Evolutionary conservation across 2,113 vertebrate genomes (phyloP).

Genomic region (Rhabdomys dilectus): DNA sequence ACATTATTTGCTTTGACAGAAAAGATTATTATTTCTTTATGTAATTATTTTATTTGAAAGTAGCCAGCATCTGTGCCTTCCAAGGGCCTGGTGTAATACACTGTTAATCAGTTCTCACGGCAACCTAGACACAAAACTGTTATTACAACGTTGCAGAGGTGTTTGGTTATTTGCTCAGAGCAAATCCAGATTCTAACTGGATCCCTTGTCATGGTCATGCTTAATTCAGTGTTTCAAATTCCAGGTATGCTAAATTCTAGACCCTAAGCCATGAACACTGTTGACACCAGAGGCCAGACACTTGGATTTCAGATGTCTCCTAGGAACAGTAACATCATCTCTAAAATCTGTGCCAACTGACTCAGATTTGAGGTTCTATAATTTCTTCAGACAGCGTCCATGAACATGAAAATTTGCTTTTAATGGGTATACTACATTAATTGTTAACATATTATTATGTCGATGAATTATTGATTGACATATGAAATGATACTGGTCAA

Average conservation of each 20-base stretch:
- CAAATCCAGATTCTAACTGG: not conserved
- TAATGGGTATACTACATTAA: not conserved
- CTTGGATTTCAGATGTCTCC: not conserved
- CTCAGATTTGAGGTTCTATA: not conserved
- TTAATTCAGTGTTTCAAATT: not conserved
- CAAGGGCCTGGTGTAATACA: not conserved
- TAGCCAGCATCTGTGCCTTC: not conserved
- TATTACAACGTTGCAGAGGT: not conserved
- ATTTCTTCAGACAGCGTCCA: not conserved
- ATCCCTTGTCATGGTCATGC: not conserved
- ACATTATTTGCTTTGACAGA: not conserved
- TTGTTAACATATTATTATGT: not conserved
- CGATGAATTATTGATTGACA: constrained; percentile 2
- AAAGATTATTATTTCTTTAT: not conserved
- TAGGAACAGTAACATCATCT: not conserved
- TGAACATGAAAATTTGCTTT: not conserved
- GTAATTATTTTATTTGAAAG: constrained; percentile 11
- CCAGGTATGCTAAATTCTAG: not conserved
- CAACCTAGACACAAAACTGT: not conserved
- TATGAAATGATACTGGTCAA: not conserved
- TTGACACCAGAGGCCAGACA: not conserved
- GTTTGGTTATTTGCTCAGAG: constrained; percentile 35
- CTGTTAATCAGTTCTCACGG: not conserved
- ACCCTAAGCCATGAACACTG: too few relatives aligned
- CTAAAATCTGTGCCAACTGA: not conserved